Conservation (phyloP, 1,140 invertebrate species). For the Diabrotica virgifera region DNA sequence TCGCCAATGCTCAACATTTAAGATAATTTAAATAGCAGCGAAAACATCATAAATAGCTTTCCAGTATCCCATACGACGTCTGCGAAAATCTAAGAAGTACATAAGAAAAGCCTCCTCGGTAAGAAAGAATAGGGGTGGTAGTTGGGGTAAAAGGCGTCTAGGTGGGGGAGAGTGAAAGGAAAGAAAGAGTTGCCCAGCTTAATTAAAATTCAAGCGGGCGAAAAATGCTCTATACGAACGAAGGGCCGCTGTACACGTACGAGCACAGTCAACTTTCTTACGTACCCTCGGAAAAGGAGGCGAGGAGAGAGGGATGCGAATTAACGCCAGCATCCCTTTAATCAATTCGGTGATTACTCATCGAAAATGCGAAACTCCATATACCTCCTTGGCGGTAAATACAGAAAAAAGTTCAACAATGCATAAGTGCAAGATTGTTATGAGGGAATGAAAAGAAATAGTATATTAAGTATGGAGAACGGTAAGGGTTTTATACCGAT, state of each 20-base stretch:
- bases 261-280: slow-evolving; percentile 46
- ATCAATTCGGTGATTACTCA: no score
- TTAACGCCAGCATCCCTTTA: background rate
- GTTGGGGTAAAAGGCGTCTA: background rate
- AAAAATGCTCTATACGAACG: slow-evolving; percentile 43
- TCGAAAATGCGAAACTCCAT: no score
- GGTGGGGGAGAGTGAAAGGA: background rate
- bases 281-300: slow-evolving; percentile 24
- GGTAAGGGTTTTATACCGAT: no score
- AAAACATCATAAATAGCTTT: background rate
- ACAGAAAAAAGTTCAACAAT: no score
- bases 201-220: slow-evolving; percentile 41
- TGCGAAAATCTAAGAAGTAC: background rate
- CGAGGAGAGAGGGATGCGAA: background rate
- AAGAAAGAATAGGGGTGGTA: background rate
- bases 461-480: no score
- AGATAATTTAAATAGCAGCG: background rate
- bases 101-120: background rate
- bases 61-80: background rate
- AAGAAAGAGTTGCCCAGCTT: slow-evolving; percentile 37
- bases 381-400: no score
- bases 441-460: no score
- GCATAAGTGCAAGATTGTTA: no score
- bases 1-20: no score
- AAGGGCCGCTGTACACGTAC: slow-evolving; percentile 45